These are phyloP conservation scores for Platycercus adscitus DNA, from an alignment of 2,113 vertebrate species.

Conservation along the genomic window DNA sequence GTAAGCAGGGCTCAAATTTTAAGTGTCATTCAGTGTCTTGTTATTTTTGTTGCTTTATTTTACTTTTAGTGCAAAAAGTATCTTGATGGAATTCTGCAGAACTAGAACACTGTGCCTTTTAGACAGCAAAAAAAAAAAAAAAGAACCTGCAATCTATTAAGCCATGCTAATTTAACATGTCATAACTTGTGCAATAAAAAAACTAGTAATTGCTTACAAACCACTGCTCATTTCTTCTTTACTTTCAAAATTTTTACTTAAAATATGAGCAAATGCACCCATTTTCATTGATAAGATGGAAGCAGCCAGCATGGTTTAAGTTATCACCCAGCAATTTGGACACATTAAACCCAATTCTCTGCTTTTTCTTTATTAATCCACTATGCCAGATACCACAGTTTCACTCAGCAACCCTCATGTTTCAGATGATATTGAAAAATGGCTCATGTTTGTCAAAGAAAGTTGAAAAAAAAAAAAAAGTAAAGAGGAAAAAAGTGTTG, in stretches of 20 bases:
- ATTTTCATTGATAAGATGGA: background rate
- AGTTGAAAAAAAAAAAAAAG: constrained; percentile 5
- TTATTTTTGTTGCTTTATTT: background rate
- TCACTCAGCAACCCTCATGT: constrained; percentile 43
- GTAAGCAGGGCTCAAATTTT: background rate
- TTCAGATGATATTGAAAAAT: constrained; percentile 64
- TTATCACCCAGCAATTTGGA: constrained; percentile 52
- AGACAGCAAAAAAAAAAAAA: too few relatives aligned
- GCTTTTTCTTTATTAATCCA: constrained; percentile 60
- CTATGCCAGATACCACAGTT: constrained; percentile 36
- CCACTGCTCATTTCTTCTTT: background rate
- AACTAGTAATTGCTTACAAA: constrained; percentile 41
- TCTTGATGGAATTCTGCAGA: background rate
- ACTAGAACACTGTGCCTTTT: background rate
- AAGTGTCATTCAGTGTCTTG: background rate
- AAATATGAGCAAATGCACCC: background rate
- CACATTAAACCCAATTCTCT: constrained; percentile 34
- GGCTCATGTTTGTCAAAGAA: constrained; percentile 50
- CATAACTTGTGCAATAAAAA: constrained; percentile 7
- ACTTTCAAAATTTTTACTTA: background rate
- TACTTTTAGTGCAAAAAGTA: background rate
- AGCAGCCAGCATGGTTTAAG: constrained; percentile 30
- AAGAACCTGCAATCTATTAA: background rate
- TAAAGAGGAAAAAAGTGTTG: constrained; percentile 64
- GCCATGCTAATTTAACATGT: background rate